Conservation (phyloP, 2,797 vertebrate species). For the Amazona ochrocephala region DNA sequence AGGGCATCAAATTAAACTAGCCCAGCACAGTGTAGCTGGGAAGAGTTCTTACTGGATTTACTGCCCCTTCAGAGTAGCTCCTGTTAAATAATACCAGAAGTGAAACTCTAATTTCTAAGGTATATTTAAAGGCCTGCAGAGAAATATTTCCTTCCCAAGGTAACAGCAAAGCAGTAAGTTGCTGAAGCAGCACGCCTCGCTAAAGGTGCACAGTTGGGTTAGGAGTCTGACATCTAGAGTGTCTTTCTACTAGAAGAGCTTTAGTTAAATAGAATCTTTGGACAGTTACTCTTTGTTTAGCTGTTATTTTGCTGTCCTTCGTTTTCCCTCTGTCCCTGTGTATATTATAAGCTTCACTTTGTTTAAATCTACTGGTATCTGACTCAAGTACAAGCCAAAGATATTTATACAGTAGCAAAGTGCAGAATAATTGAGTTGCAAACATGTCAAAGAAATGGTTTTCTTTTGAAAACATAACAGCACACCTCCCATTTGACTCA, state of each 20-base stretch:
- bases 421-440: neutral
- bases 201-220: accelerated
- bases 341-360: neutral
- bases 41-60: slow-evolving; percentile 10
- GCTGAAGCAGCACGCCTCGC: neutral
- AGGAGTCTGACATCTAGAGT: neutral
- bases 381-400: neutral
- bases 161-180: neutral
- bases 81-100: slow-evolving; percentile 23
- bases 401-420: neutral
- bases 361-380: neutral
- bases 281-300: neutral
- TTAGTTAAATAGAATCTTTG: neutral
- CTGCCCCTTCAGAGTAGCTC: neutral
- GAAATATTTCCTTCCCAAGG: neutral
- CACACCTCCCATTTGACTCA: accelerated
- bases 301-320: neutral
- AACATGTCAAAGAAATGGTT: neutral
- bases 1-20: slow-evolving; percentile 28
- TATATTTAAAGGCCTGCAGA: slow-evolving; percentile 6
- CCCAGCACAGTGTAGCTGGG: neutral
- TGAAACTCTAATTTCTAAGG: neutral
- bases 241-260: neutral
- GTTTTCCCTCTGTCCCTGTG: accelerated
- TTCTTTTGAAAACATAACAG: neutral